Percentiles rank a stretch among this genome's conserved stretches.
Evolutionary conservation across 2,797 vertebrate genomes (phyloP).

Genomic region (Sandelia bainsii): DNA sequence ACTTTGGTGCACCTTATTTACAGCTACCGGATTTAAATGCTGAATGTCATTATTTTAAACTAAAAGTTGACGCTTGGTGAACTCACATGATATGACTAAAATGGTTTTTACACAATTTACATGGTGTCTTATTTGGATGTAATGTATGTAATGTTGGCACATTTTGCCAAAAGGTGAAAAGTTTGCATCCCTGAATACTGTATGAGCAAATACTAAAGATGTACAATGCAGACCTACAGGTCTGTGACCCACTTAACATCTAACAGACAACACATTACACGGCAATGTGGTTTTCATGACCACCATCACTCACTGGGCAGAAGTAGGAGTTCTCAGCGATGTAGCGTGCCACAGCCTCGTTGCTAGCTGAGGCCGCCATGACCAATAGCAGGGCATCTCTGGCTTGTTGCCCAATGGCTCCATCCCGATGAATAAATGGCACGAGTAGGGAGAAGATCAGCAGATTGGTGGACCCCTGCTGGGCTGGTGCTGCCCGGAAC

Average conservation of each 20-base stretch:
- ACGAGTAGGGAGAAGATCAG: conserved; percentile 96
- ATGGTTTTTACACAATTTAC: too few relatives aligned
- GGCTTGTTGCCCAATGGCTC: conserved; percentile 93
- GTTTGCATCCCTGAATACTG: too few relatives aligned
- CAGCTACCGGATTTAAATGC: too few relatives aligned
- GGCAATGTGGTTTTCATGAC: not conserved
- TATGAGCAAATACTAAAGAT: too few relatives aligned
- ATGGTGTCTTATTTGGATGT: too few relatives aligned
- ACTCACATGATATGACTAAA: too few relatives aligned
- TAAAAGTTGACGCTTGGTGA: too few relatives aligned
- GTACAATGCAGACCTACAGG: not conserved
- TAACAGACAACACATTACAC: not conserved
- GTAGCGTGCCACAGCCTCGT: conserved; percentile 89
- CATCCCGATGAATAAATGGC: conserved; percentile 96
- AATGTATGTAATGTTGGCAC: too few relatives aligned
- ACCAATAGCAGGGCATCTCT: conserved; percentile 94
- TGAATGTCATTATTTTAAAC: too few relatives aligned
- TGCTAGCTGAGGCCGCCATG: conserved; percentile 93
- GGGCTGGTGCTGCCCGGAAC: conserved; percentile 86
- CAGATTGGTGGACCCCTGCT: conserved; percentile 90
- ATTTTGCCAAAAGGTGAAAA: too few relatives aligned
- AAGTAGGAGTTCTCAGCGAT: conserved; percentile 97
- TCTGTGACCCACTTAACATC: not conserved
- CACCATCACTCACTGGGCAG: conserved; percentile 89
- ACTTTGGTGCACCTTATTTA: too few relatives aligned